phyloP scores from a whole-genome alignment of 37 sponge, comb jelly and placozoan species.

The Sycon ciliatum region DNA sequence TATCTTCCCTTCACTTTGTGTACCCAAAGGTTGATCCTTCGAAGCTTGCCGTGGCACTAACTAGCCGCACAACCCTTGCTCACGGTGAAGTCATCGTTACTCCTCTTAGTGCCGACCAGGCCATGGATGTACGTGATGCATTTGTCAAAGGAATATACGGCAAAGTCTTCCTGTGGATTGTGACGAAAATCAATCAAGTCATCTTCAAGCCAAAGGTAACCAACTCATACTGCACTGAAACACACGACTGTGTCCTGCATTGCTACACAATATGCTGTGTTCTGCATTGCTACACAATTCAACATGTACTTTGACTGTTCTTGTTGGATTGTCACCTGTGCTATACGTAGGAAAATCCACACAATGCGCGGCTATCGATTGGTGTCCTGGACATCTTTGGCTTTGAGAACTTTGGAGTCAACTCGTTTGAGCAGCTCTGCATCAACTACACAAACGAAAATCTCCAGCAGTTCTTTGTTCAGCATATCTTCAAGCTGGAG shows the following conservation, averaged over 20 bases:
- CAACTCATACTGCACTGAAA: too few relatives aligned
- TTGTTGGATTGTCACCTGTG: too few relatives aligned
- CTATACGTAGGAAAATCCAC: too few relatives aligned
- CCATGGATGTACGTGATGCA: slow-evolving; percentile 76
- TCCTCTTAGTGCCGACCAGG: slow-evolving; percentile 42
- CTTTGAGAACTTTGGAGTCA: slow-evolving; percentile 73
- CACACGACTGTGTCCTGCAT: too few relatives aligned
- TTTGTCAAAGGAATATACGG: slow-evolving; percentile 93
- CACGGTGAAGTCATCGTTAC: slow-evolving; percentile 68
- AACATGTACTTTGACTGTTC: too few relatives aligned
- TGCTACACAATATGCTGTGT: too few relatives aligned
- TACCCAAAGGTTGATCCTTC: too few relatives aligned
- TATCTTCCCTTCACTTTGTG: too few relatives aligned
- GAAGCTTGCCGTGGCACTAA: slow-evolving; percentile 60
- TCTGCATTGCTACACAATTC: too few relatives aligned
- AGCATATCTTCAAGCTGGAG: slow-evolving; percentile 89
- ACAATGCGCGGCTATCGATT: slow-evolving; percentile 50
- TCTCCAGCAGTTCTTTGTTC: slow-evolving; percentile 89
- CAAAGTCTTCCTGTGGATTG: slow-evolving; percentile 67
- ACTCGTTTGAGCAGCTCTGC: slow-evolving; percentile 92
- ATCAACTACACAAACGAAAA: slow-evolving; percentile 94
- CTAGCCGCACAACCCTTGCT: slow-evolving; percentile 61
- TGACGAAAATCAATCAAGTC: slow-evolving; percentile 68
- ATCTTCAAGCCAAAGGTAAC: slow-evolving; percentile 63
- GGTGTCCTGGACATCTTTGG: slow-evolving; percentile 92